Conservation (phyloP, 1,140 invertebrate genomes). For the Drosophila micromelanica region DNA sequence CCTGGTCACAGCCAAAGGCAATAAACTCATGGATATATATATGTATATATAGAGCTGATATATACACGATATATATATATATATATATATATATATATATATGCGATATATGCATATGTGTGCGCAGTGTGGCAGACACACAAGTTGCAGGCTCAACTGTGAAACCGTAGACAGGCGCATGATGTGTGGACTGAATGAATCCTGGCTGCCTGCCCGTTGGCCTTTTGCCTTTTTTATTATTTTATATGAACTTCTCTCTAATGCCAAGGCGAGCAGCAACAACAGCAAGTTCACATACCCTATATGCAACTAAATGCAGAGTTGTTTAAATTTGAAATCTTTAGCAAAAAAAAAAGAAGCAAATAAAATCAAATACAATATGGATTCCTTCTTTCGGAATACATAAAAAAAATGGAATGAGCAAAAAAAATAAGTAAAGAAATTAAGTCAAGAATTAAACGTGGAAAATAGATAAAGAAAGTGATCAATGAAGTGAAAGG, state of each 20-base stretch:
- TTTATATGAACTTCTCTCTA: conserved; percentile 50
- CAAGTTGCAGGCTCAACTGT: neutral
- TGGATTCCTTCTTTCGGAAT: too few relatives aligned
- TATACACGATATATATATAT: neutral
- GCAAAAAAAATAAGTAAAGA: too few relatives aligned
- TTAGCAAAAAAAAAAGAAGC: too few relatives aligned
- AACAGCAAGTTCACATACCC: neutral
- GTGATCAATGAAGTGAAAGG: neutral
- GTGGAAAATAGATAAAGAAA: neutral
- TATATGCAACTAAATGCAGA: neutral
- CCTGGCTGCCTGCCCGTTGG: conserved; percentile 13
- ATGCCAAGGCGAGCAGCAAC: neutral
- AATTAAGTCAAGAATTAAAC: too few relatives aligned
- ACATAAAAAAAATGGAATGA: too few relatives aligned
- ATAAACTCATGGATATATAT: conserved; percentile 25
- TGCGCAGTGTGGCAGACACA: neutral
- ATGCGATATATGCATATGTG: neutral
- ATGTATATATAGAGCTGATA: neutral
- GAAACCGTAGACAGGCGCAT: neutral
- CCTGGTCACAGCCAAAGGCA: conserved; percentile 25
- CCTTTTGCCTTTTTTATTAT: conserved; percentile 56
- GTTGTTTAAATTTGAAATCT: too few relatives aligned
- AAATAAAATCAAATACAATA: too few relatives aligned
- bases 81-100: conserved; percentile 2
- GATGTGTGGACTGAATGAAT: conserved; percentile 4